Conservation (phyloP, 2,113 vertebrate genomes). For the Phylloscopus whistleri region DNA sequence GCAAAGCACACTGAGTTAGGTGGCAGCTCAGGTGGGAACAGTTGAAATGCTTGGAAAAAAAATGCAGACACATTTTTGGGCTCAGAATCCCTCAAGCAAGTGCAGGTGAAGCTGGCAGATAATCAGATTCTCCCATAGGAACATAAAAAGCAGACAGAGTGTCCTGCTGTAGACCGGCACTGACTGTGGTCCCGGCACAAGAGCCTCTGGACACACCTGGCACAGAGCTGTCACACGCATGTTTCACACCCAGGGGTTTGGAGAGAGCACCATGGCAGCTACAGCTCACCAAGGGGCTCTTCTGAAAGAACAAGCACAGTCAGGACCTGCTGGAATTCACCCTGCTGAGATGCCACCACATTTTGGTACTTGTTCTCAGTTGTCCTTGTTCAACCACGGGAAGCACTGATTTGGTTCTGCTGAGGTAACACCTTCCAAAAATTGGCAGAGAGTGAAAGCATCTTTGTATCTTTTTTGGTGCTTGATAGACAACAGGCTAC, state of each 20-base stretch:
- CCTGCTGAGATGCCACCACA: background rate
- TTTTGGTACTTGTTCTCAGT: background rate
- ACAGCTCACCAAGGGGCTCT: background rate
- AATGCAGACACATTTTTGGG: background rate
- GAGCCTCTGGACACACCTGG: background rate
- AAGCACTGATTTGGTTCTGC: background rate
- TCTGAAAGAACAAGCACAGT: background rate
- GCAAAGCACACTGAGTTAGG: background rate
- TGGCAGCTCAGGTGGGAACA: background rate
- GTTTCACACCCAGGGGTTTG: background rate
- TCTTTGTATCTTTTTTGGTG: background rate
- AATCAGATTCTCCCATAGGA: background rate
- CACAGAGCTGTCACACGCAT: rapidly evolving
- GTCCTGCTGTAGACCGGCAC: background rate
- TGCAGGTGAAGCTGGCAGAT: background rate
- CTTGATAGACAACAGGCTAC: background rate
- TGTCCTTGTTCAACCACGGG: background rate
- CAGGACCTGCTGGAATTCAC: background rate
- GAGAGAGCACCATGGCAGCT: background rate
- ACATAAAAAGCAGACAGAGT: background rate
- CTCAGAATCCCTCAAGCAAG: background rate
- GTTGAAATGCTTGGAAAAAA: background rate
- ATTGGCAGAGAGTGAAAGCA: background rate
- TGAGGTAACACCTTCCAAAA: background rate
- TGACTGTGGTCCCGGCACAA: background rate